phyloP scores from a whole-genome alignment of 2,888 invertebrate species.

The Cotesia congregata region DNA sequence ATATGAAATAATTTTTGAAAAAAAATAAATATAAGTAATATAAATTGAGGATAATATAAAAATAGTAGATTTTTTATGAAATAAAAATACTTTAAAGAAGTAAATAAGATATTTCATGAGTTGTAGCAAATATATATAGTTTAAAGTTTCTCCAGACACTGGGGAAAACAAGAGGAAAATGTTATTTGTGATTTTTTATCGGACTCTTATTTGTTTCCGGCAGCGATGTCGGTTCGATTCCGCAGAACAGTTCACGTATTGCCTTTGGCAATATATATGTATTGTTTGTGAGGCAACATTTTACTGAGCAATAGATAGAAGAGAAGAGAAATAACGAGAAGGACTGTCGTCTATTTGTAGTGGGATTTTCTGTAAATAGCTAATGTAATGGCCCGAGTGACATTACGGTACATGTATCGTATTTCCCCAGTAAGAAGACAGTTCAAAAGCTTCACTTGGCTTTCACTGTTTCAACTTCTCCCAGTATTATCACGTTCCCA shows the following conservation, averaged over 20 bases:
- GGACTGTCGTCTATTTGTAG: conserved; percentile 61
- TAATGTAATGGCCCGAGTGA: conserved; percentile 60
- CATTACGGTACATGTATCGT: conserved; percentile 60
- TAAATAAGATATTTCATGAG: no score
- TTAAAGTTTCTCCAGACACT: neutral
- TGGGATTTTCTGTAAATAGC: conserved; percentile 68
- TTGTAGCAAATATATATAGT: no score
- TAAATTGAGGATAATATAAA: no score
- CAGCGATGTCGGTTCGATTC: neutral
- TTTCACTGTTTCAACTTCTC: neutral
- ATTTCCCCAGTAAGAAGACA: conserved; percentile 52
- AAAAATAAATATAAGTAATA: no score
- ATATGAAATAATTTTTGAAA: neutral
- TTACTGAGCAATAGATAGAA: neutral
- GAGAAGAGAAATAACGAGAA: neutral
- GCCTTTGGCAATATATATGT: no score
- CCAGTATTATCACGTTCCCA: neutral
- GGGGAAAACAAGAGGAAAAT: neutral
- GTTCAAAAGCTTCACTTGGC: neutral
- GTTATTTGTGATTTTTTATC: neutral
- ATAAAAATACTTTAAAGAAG: no score
- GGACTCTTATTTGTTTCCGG: neutral
- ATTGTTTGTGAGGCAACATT: neutral
- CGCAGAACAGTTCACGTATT: neutral
- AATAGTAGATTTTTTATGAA: no score